These are phyloP conservation scores for Zaprionus vittiger DNA, from an alignment of 1,140 invertebrate species.

Conservation along the genomic window DNA sequence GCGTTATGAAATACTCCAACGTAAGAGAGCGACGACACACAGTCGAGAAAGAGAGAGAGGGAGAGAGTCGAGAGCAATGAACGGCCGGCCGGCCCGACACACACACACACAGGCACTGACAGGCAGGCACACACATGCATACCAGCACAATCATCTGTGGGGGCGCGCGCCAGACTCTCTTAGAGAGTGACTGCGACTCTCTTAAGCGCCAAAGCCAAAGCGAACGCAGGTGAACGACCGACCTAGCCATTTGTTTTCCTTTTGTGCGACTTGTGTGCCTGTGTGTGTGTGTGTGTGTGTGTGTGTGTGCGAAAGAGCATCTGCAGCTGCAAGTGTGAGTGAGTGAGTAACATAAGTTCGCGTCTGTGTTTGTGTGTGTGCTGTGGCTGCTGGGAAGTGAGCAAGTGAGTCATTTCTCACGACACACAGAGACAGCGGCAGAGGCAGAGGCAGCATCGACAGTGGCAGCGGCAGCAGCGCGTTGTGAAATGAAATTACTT, in stretches of 20 bases:
- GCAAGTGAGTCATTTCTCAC: slow-evolving; percentile 78
- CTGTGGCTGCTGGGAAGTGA: slow-evolving; percentile 47
- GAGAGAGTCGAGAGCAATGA: slow-evolving; percentile 54
- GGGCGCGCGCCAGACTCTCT: slow-evolving; percentile 35
- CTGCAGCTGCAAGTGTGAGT: slow-evolving; percentile 13
- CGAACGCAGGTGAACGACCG: slow-evolving; percentile 82
- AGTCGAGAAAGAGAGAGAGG: not conserved
- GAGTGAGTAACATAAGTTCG: slow-evolving; percentile 6
- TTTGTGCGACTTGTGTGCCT: slow-evolving; percentile 52
- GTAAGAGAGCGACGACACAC: slow-evolving; percentile 37
- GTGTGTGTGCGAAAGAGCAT: slow-evolving; percentile 29
- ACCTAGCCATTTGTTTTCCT: slow-evolving; percentile 84
- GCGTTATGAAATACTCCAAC: slow-evolving; percentile 77
- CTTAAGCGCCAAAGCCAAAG: slow-evolving; percentile 48
- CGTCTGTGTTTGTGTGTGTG: slow-evolving; percentile 14
- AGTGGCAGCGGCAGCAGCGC: not conserved
- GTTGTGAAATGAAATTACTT: slow-evolving; percentile 59
- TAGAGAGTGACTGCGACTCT: slow-evolving; percentile 23
- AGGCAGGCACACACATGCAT: not conserved
- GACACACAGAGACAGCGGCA: slow-evolving; percentile 4
- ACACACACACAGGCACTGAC: not conserved
- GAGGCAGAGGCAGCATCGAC: not conserved
- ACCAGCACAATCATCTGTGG: slow-evolving; percentile 34
- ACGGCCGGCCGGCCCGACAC: slow-evolving; percentile 56
- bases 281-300: slow-evolving; percentile 10